Evolutionary conservation across 2,797 vertebrate species (phyloP).

Genomic region (Fistularia commersonii): DNA sequence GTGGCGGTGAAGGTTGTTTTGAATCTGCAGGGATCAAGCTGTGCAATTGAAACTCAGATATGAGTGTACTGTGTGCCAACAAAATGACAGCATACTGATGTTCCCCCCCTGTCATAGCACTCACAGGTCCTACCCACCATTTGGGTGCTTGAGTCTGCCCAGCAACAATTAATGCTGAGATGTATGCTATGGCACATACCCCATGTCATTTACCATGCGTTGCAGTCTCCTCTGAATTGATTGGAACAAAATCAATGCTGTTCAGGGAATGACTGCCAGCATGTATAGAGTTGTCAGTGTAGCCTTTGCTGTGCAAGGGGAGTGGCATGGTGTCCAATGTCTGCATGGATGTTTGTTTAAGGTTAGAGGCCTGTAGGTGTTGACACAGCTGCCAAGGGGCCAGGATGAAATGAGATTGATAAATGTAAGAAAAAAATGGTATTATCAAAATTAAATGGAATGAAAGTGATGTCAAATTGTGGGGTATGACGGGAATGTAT

Average conservation of each 20-base stretch:
- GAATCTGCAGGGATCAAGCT: no score
- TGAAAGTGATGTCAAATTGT: conserved; percentile 25
- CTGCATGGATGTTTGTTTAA: conserved; percentile 71
- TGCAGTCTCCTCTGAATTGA: conserved; percentile 60
- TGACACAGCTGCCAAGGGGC: conserved; percentile 77
- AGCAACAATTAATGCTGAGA: conserved; percentile 62
- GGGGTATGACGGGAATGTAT: conserved; percentile 7
- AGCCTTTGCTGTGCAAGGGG: conserved; percentile 41
- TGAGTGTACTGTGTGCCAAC: no score
- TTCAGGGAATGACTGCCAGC: conserved; percentile 55
- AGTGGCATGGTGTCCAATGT: conserved; percentile 54
- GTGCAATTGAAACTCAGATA: no score
- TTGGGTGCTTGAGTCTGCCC: conserved; percentile 48
- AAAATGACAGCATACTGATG: conserved; percentile 20
- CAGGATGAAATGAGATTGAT: conserved; percentile 36
- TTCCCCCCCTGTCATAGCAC: conserved; percentile 24
- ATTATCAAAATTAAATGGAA: conserved; percentile 47
- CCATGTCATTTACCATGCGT: conserved; percentile 58
- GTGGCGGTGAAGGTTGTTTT: no score
- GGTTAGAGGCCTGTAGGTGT: conserved; percentile 67
- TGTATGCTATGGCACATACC: conserved; percentile 39
- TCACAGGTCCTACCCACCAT: conserved; percentile 18
- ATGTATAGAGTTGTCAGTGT: conserved; percentile 59
- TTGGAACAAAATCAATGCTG: conserved; percentile 69
- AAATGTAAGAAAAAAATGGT: conserved; percentile 52